A percentile compares a stretch with the other conserved stretches of the same genome.
Evolutionary conservation across 2,888 invertebrate species (phyloP).

Genomic region (Eutolmus rufibarbis): DNA sequence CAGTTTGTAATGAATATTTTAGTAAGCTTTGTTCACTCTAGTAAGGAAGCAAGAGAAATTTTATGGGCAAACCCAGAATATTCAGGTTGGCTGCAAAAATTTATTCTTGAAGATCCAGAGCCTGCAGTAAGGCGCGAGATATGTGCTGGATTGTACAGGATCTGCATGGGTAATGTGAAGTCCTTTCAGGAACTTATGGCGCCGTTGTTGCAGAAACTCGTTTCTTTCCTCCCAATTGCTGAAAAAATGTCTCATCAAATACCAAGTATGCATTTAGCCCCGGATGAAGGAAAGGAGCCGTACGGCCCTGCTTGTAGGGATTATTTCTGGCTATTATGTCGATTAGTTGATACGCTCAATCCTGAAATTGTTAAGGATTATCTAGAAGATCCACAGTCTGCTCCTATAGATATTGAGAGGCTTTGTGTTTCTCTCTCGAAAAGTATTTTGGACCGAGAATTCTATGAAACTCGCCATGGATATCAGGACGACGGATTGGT

Average conservation of each 20-base stretch:
- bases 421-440: slow-evolving; percentile 76
- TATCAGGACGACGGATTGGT: slow-evolving; percentile 92
- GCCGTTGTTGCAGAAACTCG: slow-evolving; percentile 80
- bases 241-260: slow-evolving; percentile 80
- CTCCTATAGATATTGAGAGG: slow-evolving; percentile 75
- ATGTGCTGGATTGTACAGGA: slow-evolving; percentile 88
- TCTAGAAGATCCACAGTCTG: slow-evolving; percentile 66
- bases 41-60: slow-evolving; percentile 76
- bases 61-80: slow-evolving; percentile 79
- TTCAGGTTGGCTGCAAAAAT: slow-evolving; percentile 81
- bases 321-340: slow-evolving; percentile 91
- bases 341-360: slow-evolving; percentile 85
- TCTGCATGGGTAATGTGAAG: slow-evolving; percentile 74
- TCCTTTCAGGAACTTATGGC: slow-evolving; percentile 72
- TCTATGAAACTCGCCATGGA: slow-evolving; percentile 80
- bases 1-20: slow-evolving; percentile 92
- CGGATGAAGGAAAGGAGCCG: slow-evolving; percentile 88
- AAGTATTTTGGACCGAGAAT: slow-evolving; percentile 79
- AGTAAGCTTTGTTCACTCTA: slow-evolving; percentile 92
- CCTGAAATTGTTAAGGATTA: slow-evolving; percentile 77
- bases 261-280: slow-evolving; percentile 56
- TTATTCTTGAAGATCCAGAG: slow-evolving; percentile 91
- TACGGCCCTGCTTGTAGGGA: slow-evolving; percentile 94
- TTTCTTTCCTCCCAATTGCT: slow-evolving; percentile 83
- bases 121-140: slow-evolving; percentile 90